Percentiles rank a stretch among this genome's conserved stretches.
These are phyloP conservation scores for Caradrina kadenii DNA, from an alignment of 2,888 invertebrate genomes.

Conservation along the genomic window DNA sequence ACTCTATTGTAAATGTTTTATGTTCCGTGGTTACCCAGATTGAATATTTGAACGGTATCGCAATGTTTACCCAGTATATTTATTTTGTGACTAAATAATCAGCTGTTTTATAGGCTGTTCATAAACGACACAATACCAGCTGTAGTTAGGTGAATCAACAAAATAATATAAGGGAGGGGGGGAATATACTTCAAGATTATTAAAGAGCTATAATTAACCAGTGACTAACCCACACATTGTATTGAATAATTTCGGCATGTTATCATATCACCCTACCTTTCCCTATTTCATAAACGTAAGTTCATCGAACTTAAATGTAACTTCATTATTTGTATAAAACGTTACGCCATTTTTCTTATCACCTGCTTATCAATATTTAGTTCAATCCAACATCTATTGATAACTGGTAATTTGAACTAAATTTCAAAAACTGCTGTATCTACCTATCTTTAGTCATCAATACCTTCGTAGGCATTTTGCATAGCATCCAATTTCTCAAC, in stretches of 20 bases:
- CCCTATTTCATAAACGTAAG: constrained; percentile 83
- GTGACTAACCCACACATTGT: neutral
- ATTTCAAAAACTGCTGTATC: constrained; percentile 23
- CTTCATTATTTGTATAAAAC: constrained; percentile 65
- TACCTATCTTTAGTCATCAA: neutral
- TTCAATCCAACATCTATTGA: constrained; percentile 68
- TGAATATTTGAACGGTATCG: constrained; percentile 17
- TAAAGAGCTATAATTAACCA: neutral
- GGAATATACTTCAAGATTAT: too few species aligned
- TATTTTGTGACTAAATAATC: constrained; percentile 20
- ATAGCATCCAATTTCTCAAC: constrained; percentile 7
- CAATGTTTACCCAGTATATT: constrained; percentile 12
- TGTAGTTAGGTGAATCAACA: neutral
- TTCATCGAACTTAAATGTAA: constrained; percentile 83
- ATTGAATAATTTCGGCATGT: constrained; percentile 28
- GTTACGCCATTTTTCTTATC: constrained; percentile 79
- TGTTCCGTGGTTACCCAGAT: constrained; percentile 23
- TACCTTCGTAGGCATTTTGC: constrained; percentile 7
- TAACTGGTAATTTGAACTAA: constrained; percentile 54
- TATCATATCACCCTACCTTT: constrained; percentile 78
- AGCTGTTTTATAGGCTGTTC: constrained; percentile 8
- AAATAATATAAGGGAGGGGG: neutral
- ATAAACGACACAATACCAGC: constrained; percentile 2
- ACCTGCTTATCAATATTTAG: constrained; percentile 76
- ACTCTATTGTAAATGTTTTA: constrained; percentile 17